Evolutionary conservation across 2,888 invertebrate species (phyloP).

Genomic region (Eupeodes luniger): DNA sequence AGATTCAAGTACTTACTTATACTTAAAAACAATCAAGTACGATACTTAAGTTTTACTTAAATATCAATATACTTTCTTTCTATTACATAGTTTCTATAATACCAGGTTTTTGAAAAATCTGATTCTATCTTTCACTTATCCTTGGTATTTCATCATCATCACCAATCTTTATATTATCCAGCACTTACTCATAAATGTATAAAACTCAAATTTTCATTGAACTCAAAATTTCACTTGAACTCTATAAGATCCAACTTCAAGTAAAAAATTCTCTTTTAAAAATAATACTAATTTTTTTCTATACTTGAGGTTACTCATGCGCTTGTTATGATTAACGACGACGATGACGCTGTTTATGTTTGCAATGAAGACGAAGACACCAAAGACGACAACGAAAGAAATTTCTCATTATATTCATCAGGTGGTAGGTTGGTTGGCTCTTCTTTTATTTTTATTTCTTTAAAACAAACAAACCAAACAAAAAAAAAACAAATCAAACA

Average conservation of each 20-base stretch:
- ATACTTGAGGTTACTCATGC: conserved; percentile 55
- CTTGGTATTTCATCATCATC: too few species aligned
- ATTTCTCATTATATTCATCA: conserved; percentile 31
- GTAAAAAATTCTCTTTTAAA: neutral
- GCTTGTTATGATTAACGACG: conserved; percentile 42
- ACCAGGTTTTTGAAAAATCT: too few species aligned
- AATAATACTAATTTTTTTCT: conserved; percentile 16
- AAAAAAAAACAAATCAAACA: conserved; percentile 18
- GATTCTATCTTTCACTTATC: too few species aligned
- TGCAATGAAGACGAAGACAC: neutral
- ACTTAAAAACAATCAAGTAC: too few species aligned
- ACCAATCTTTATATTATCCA: too few species aligned
- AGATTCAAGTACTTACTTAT: too few species aligned
- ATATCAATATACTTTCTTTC: too few species aligned
- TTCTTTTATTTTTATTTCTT: neutral
- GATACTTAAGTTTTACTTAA: too few species aligned
- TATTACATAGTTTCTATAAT: too few species aligned
- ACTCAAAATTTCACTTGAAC: neutral
- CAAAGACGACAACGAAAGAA: neutral
- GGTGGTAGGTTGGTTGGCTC: conserved; percentile 20
- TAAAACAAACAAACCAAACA: neutral
- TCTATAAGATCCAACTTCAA: neutral
- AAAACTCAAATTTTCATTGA: neutral
- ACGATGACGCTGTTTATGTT: neutral
- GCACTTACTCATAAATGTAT: too few species aligned